phyloP scores from a whole-genome alignment of 2,113 vertebrate genomes.

The Tor tambroides region DNA sequence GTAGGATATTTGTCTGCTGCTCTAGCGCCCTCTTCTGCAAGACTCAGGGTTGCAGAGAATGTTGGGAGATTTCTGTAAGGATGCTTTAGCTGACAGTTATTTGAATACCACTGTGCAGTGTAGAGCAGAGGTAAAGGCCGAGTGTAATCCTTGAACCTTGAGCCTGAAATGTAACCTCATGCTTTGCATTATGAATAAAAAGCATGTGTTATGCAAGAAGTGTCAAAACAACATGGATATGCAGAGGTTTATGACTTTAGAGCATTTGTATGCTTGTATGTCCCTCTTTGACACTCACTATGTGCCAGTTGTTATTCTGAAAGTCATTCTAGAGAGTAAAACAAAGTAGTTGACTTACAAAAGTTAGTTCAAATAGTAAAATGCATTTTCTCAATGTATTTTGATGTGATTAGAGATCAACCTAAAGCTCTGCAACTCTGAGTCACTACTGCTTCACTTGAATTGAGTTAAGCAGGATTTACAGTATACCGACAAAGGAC shows the following conservation, averaged over 20 bases:
- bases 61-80: neutral
- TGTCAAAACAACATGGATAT: neutral
- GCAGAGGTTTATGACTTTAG: neutral
- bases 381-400: neutral
- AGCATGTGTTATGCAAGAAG: neutral
- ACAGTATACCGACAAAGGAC: slow-evolving; percentile 25
- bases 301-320: neutral
- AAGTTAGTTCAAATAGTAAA: neutral
- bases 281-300: neutral
- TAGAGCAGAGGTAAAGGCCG: neutral
- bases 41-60: neutral
- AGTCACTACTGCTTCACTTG: neutral
- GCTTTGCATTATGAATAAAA: neutral
- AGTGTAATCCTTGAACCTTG: neutral
- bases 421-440: neutral
- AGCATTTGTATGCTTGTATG: neutral
- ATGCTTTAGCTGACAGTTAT: slow-evolving; percentile 4
- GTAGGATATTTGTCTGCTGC: neutral
- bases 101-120: neutral
- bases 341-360: neutral
- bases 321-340: neutral
- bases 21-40: slow-evolving; percentile 47
- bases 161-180: neutral
- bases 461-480: slow-evolving; percentile 22
- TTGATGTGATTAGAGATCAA: neutral